Evolutionary conservation across 2,113 vertebrate species (phyloP).

Genomic region (Ramphastos sulfuratus): DNA sequence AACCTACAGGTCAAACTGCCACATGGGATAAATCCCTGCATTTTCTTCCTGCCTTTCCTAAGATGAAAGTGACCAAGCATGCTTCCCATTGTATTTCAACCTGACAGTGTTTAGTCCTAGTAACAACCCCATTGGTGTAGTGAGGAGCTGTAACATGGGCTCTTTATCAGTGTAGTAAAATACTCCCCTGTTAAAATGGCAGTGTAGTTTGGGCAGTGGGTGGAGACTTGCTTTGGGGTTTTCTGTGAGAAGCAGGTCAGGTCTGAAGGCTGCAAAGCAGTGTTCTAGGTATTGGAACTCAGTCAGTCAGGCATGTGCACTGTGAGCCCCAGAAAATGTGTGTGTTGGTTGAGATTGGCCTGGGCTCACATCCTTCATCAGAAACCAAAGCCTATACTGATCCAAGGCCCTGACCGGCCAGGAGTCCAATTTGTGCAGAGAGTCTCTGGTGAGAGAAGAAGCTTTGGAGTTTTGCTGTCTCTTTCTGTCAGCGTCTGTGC

Average conservation of each 20-base stretch:
- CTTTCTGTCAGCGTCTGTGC: background rate
- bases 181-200: background rate
- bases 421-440: background rate
- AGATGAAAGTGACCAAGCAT: background rate
- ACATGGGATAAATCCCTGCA: fast-evolving
- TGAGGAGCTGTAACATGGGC: background rate
- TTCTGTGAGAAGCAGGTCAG: background rate
- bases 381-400: background rate
- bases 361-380: background rate
- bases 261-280: background rate
- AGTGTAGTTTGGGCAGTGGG: background rate
- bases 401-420: background rate
- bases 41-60: background rate
- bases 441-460: background rate
- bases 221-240: background rate
- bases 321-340: background rate
- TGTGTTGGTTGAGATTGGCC: background rate
- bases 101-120: background rate
- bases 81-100: background rate
- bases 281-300: background rate
- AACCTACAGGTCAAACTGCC: background rate
- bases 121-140: background rate
- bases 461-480: background rate
- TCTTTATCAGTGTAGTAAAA: background rate
- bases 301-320: fast-evolving